Evolutionary conservation across 2,888 invertebrate species (phyloP), one percentile per base, ranked within the genome.

Genomic region (Perizoma flavofasciatum): DNA sequence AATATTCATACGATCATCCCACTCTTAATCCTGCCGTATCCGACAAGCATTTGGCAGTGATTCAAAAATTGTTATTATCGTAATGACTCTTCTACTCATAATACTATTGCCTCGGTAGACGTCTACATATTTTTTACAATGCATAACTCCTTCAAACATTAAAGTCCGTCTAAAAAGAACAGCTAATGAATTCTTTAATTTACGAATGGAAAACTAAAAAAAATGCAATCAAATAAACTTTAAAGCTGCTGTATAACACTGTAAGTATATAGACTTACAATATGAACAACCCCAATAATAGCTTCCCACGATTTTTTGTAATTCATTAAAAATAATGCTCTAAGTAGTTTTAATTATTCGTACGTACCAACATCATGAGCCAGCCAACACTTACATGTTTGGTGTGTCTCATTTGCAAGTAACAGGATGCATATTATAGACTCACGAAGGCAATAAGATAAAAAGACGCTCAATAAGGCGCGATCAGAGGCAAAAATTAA

Each of bases 401-500:
- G 70, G 82, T 82, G 85, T 86, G 86, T 89, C 91, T 90, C 91
- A 92, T 92, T 92, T 92, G 92, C 91, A 92, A 92, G 88, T 85
- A 86, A 88, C 91, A 89, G 86, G 83, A 84, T 84, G 85, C 84
- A 88, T 90, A 91, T 90, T 90, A 90, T 90, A 87, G 89, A 88
- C 86, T 87, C 88, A 86, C 86, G 87, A 85, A 86, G 87, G 86
- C 86, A 90, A 89, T 85, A 89, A 89, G 87, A 91, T 88, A 89
- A 92, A 91, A 91, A 90, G 84, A 79, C 84, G 77, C 90, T 89
- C 89, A 89, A 91, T 92, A 92, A 91, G 91, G 91, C 89, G 90
- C 89, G 89, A 88, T 89, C 91, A 89, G 85, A 91, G 80, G 89
- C 91, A 91, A 92, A 92, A 92, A 92, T 92, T 87, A 91, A 91